Base-by-base conservation (phyloP, 2,113 vertebrate genomes). In the Campylorhamphus procurvoides region DNA sequence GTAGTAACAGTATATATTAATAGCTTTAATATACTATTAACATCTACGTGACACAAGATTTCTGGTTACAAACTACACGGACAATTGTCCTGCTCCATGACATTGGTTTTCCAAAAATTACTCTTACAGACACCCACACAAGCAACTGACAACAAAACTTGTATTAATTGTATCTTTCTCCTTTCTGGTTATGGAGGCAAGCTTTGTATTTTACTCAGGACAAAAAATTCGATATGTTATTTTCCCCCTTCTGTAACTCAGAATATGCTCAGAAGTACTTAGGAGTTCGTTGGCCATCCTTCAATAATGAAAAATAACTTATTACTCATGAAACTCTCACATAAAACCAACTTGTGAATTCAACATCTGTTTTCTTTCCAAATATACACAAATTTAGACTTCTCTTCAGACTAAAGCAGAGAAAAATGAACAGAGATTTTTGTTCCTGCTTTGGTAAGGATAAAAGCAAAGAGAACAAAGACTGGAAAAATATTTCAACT, bases 241-340 rank as follows among this genome's bases (percentile, higher is more conserved):
- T 96, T 93, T 86, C 55, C 23, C 14, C 60, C 35, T 17, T 44
- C 71, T 46, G 23, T 40, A 79, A 75, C 67, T 96, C 46, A 60
- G 33, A 92, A 42, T 20, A 33, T 44, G 59, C 46, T 84, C 44
- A 94, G 42, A 84, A 90, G 27, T 82, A 89, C 50, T 47, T 55
- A 84, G 64, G 83, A 94, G 33, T 82, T 95, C 79, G 87, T 9
- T 75, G n/a, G 14, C 19, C 93, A 72, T 47, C 27, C 74, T 71
- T 89, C 55, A 94, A 64, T 88, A 95, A 92, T 64, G 67, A 83
- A 80, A 67, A 90, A 82, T 60, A n/a, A 94, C 78, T 87, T 87
- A 78, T 60, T 84, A 84, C 31, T 71, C 75, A 93, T 46, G 71
- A 80, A 35, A 94, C 5, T 3, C 53, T 67, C 89, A 92, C 68